phyloP scores from a whole-genome alignment of 2,888 invertebrate species.

The Eurois occulta region DNA sequence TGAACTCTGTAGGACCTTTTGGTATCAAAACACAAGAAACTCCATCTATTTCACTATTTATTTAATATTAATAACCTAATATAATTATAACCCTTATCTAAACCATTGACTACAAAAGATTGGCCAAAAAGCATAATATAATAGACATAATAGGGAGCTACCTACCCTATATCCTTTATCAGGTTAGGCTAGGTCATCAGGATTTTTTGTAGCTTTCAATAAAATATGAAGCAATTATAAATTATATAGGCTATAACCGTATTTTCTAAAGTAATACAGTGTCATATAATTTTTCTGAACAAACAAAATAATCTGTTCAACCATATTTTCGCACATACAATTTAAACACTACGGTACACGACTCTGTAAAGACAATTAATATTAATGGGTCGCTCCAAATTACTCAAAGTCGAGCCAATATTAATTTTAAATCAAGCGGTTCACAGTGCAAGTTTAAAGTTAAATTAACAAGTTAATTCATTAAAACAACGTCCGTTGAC shows the following conservation, averaged over 20 bases:
- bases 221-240: too few species aligned
- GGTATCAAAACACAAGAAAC: not conserved
- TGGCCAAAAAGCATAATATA: too few species aligned
- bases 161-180: too few species aligned
- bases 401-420: slow-evolving; percentile 54
- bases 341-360: not conserved
- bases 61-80: too few species aligned
- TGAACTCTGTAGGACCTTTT: too few species aligned
- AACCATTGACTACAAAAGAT: too few species aligned
- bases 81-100: too few species aligned
- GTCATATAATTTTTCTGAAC: not conserved
- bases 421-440: slow-evolving; percentile 57
- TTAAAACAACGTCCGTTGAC: slow-evolving; percentile 49
- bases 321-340: slow-evolving; percentile 17
- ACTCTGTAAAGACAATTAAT: slow-evolving; percentile 39
- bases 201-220: too few species aligned
- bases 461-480: slow-evolving; percentile 56
- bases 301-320: slow-evolving; percentile 19
- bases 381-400: slow-evolving; percentile 52
- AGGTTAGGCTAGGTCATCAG: too few species aligned
- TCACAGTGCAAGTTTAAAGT: slow-evolving; percentile 59
- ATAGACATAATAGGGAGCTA: too few species aligned
- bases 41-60: not conserved
- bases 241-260: too few species aligned
- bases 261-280: not conserved